Evolutionary conservation across 2,888 invertebrate species (phyloP).

Genomic region (Timandra comae): DNA sequence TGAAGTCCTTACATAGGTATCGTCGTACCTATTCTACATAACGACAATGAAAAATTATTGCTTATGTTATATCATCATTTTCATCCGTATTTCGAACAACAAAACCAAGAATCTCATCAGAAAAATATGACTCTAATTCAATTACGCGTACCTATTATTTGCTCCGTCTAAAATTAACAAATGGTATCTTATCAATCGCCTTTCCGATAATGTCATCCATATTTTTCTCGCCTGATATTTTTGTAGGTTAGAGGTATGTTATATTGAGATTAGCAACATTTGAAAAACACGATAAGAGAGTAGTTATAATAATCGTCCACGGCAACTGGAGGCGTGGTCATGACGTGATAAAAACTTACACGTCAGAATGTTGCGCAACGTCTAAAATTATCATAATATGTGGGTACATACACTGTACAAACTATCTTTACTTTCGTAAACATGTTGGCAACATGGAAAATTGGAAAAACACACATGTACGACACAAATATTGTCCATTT

Average conservation of each 20-base stretch:
- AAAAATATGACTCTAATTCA: no score
- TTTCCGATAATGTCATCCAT: slow-evolving; percentile 12
- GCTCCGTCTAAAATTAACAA: no score
- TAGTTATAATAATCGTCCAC: slow-evolving; percentile 16
- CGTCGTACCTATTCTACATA: no score
- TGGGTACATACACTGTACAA: slow-evolving; percentile 10
- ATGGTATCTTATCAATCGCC: slow-evolving; percentile 16
- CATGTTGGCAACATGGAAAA: slow-evolving; percentile 10
- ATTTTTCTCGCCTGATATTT: slow-evolving; percentile 2
- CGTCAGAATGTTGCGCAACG: slow-evolving; percentile 41
- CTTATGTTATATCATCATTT: no score
- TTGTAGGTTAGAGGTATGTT: slow-evolving; percentile 6
- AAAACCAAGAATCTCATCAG: no score
- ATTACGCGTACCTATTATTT: no score
- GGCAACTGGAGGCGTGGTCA: slow-evolving; percentile 61
- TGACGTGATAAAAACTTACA: slow-evolving; percentile 36
- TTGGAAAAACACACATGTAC: slow-evolving; percentile 17
- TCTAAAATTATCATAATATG: slow-evolving; percentile 30
- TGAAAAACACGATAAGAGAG: slow-evolving; percentile 29
- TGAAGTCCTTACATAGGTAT: no score
- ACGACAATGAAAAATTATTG: no score
- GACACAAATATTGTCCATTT: slow-evolving; percentile 5
- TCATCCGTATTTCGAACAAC: no score
- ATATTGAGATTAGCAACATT: slow-evolving; percentile 15
- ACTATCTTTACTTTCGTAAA: slow-evolving; percentile 9